Base-by-base conservation (phyloP, 2,888 invertebrate species). In the Thereva unica region DNA sequence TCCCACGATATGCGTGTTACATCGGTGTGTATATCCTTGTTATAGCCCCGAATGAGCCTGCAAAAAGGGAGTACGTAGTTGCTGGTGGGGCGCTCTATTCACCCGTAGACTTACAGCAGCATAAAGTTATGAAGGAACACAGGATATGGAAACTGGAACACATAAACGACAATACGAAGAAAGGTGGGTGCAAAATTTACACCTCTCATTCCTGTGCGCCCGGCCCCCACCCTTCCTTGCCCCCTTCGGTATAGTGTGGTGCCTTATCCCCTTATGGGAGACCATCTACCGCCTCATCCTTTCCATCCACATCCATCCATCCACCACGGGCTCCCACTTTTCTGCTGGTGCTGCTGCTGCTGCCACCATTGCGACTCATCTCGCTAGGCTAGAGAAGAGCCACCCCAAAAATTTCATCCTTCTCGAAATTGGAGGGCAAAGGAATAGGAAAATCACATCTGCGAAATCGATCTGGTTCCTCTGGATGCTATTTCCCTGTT, bases 391-490 rank as follows among this genome's bases (percentile, higher is more conserved):
- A 44, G 44, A 35, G 5, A 44, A 44, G 5, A 56, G 42, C 55
- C 41, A 6, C 42, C 42, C 3, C 12, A 3, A 23, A 23, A 23
- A 23, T 23, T 23, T 5, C 34, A 12, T 38, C 37, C 49, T 35
- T 12, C 49, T 7, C 10, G 34, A 23, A 23, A 23, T 23, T 23
- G 23, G 23, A 23, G 59, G 47, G 49, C 23, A 12, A 59, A 47
- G 59, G 59, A 59, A 59, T 59, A 59, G 59, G 45, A 59, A 59
- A 59, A 59, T 59, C 47, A 59, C 47, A 59, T 59, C 59, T 59
- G 59, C 59, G 59, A 47, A 59, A 59, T 59, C 59, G 59, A 59
- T 59, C 59, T 59, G 59, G 47, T 59, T 59, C 59, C 59, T 59
- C 38, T 49, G 49, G 59, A 49, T 59, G 59, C 47, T 38, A 49